These are phyloP conservation scores for Oscheius sp. DNA, from an alignment of 1,140 invertebrate species.

Conservation along the genomic window DNA sequence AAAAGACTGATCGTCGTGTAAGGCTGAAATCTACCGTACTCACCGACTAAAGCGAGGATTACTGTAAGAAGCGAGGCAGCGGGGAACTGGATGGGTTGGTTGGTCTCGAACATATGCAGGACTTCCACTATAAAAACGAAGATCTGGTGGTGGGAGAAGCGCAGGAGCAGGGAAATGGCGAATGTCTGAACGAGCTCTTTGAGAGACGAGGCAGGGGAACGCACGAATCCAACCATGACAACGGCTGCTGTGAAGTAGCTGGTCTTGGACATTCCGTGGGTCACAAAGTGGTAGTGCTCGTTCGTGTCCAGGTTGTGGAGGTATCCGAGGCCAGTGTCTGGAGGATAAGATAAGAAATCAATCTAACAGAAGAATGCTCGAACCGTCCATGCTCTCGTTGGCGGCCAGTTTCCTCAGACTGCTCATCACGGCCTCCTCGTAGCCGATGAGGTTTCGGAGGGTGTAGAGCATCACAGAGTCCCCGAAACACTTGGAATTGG, in stretches of 20 bases:
- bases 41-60: slow-evolving; percentile 92
- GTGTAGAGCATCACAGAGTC: slow-evolving; percentile 79
- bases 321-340: slow-evolving; percentile 62
- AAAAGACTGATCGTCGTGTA: background rate
- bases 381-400: slow-evolving; percentile 92
- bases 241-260: slow-evolving; percentile 82
- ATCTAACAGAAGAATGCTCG: slow-evolving; percentile 51
- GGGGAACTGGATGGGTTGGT: slow-evolving; percentile 85
- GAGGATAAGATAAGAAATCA: background rate
- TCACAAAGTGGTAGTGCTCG: slow-evolving; percentile 97
- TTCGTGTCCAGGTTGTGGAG: slow-evolving; percentile 88
- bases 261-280: slow-evolving; percentile 87
- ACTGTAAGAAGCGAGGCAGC: slow-evolving; percentile 92
- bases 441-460: slow-evolving; percentile 86
- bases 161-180: slow-evolving; percentile 91
- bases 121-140: slow-evolving; percentile 90
- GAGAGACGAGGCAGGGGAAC: slow-evolving; percentile 65
- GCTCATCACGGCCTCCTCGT: slow-evolving; percentile 92
- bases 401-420: slow-evolving; percentile 91
- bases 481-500: slow-evolving; percentile 76
- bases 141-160: slow-evolving; percentile 98
- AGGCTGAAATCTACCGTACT: slow-evolving; percentile 63
- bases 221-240: slow-evolving; percentile 97
- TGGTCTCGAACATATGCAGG: slow-evolving; percentile 88
- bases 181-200: slow-evolving; percentile 78